Evolutionary conservation across 2,888 invertebrate genomes (phyloP).

Genomic region (Calameuta pallipes): DNA sequence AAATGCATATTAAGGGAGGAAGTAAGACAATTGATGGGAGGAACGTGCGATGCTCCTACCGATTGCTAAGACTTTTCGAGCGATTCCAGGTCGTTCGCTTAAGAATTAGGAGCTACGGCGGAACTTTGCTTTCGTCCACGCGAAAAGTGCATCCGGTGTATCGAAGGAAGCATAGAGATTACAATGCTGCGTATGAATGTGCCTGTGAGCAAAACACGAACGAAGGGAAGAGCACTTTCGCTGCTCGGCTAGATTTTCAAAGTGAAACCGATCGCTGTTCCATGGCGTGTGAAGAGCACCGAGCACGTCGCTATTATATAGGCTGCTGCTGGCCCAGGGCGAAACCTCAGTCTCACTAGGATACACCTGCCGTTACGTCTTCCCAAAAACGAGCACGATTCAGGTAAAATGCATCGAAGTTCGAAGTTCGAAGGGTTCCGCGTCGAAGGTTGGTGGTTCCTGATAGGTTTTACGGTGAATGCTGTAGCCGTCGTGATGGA

Average conservation of each 20-base stretch:
- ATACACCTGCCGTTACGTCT: neutral
- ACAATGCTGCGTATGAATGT: neutral
- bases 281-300: slow-evolving; percentile 51
- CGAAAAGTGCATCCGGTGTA: slow-evolving; percentile 58
- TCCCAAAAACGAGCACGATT: neutral
- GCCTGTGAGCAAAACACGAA: slow-evolving; percentile 8
- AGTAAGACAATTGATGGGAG: too few relatives aligned
- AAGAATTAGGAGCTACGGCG: slow-evolving; percentile 19
- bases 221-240: slow-evolving; percentile 54
- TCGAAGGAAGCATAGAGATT: slow-evolving; percentile 27
- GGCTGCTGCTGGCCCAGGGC: slow-evolving; percentile 35
- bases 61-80: too few relatives aligned
- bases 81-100: neutral
- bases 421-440: too few relatives aligned
- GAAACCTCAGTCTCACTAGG: slow-evolving; percentile 47
- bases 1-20: too few relatives aligned
- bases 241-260: slow-evolving; percentile 47
- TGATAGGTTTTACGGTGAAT: too few relatives aligned
- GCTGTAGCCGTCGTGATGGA: slow-evolving; percentile 53
- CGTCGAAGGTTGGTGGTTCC: too few relatives aligned
- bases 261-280: slow-evolving; percentile 65
- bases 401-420: too few relatives aligned
- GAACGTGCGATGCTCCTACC: too few relatives aligned
- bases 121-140: slow-evolving; percentile 41
- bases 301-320: slow-evolving; percentile 52